Base-by-base conservation (phyloP, 37 sponge, comb jelly and placozoan genomes). In the Eunapius fragilis region DNA sequence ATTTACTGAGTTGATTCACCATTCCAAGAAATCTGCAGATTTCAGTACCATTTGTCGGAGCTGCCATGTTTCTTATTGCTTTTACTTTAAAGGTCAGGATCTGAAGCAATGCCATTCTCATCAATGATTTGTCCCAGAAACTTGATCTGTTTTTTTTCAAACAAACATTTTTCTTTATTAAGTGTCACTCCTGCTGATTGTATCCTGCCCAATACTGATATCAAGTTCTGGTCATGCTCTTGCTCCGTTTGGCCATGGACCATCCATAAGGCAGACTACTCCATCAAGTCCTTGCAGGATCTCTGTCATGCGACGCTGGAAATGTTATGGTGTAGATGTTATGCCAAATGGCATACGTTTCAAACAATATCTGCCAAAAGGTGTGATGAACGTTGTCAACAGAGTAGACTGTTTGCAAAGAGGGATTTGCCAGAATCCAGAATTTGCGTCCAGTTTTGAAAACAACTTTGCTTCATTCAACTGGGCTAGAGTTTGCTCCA, bases 101-200 rank as follows among this genome's bases (percentile, higher is more conserved):
- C 81, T 27, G 35, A 84, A 77, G 26, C 75, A 19, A 58, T 58
- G 58, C 58, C 76, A 27, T 47, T n/a, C 24, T 37, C 38, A 48
- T 76, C 85, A 34, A 84, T 26, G 30, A 76, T 77, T 31, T 85
- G 79, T 58, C 86, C 86, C 41, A 85, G 78, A 33, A 85, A 85
- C n/a, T 41, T 41, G 41, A 41, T 41, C 41, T 41, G 41, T 9
- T 41, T 77, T 49, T 22, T 34, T 10, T 35, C 27, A 34, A 85
- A 77, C 23, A 26, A 70, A 78, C 86, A 85, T 3, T 41, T 41
- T 41, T 41, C 41, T 41, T 41, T 6, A 41, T 41, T 41, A 6
- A 41, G 41, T 41, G 41, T 41, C 41, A 41, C 41, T 41, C 41
- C 41, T 41, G 41, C 41, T 41, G 41, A 41, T 6, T 41, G 41